Evolutionary conservation across 1,140 invertebrate species (phyloP), one percentile per base, ranked within the genome.

Genomic region (Eurosta solidaginis): DNA sequence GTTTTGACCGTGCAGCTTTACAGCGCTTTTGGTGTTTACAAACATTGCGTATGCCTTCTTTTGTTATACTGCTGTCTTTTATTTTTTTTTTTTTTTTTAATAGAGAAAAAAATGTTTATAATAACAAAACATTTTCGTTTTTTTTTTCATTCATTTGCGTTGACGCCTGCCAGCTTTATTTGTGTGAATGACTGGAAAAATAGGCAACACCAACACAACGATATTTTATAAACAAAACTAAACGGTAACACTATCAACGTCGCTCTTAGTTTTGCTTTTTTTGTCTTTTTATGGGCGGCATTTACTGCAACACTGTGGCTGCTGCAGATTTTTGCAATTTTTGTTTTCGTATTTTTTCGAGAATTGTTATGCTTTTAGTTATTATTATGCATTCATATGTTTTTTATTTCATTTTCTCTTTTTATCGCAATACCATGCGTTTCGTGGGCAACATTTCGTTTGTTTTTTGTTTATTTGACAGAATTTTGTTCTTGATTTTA

Each of bases 111-210:
- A n/a, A 40, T 42, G 14, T 68, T 68, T 68, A 68, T 68, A 20
- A n/a, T 22, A 20, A 20, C 20, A 68, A 68, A 68, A 40, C 17
- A 68, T 25, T 47, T 1, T 36, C 33, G n/a, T 42, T 73, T 45
- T 3, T 40, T 40, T 22, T 17, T 75, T 47, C 20, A 14, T 73
- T 20, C 6, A 14, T 2, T 25, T 75, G 3, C 33, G 33, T 33
- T 49, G 74, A 36, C 74, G 22, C 47, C 74, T 33, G 74, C 14
- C 74, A 47, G 74, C 42, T 47, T 36, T 25, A 75, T 75, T 75
- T 47, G 74, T 75, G 42, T 36, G 29, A 49, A 75, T 75, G 42
- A 29, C 47, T 75, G 47, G 25, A n/a, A 49, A 75, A 42, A 75
- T 76, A n/a, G 17, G 33, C 59, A 68, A 68, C 14, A 68, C 1